Percentiles rank a stretch among this genome's conserved stretches.
Conservation (phyloP, 2,113 vertebrate species). For the Cynocephalus volans region DNA sequence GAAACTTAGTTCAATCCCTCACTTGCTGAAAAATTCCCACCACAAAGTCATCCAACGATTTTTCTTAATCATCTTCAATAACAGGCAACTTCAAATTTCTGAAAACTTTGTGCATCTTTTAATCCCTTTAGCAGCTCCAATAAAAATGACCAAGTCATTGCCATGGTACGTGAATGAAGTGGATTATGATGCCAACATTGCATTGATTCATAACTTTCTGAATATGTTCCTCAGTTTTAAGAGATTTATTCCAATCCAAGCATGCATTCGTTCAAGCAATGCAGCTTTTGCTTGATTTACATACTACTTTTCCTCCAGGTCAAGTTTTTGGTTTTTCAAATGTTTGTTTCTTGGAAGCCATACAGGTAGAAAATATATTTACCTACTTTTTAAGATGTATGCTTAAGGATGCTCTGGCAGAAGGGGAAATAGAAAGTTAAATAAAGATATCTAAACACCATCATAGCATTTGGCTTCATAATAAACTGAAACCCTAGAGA, state of each 20-base stretch:
- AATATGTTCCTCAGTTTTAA: constrained; percentile 1
- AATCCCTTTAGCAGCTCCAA: background rate
- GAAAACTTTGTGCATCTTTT: background rate
- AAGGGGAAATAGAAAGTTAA: background rate
- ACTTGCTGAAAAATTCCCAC: background rate
- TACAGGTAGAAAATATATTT: background rate
- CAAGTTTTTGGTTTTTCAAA: constrained; percentile 42
- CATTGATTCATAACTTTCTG: background rate
- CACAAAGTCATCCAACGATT: background rate
- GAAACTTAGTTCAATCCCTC: background rate
- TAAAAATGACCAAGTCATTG: background rate
- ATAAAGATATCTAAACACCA: background rate
- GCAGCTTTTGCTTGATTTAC: background rate
- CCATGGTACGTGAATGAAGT: background rate
- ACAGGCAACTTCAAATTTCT: background rate
- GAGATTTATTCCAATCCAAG: background rate
- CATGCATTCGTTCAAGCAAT: background rate
- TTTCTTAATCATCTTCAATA: background rate
- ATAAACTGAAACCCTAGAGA: background rate
- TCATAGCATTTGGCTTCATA: background rate
- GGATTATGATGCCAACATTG: background rate
- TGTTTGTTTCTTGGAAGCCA: constrained; percentile 50
- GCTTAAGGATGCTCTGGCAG: background rate
- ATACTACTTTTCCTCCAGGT: background rate
- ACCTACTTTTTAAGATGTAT: background rate